Evolutionary conservation across 2,797 vertebrate species (phyloP), one percentile per base, ranked within the genome.

Genomic region (Nyctibius grandis): DNA sequence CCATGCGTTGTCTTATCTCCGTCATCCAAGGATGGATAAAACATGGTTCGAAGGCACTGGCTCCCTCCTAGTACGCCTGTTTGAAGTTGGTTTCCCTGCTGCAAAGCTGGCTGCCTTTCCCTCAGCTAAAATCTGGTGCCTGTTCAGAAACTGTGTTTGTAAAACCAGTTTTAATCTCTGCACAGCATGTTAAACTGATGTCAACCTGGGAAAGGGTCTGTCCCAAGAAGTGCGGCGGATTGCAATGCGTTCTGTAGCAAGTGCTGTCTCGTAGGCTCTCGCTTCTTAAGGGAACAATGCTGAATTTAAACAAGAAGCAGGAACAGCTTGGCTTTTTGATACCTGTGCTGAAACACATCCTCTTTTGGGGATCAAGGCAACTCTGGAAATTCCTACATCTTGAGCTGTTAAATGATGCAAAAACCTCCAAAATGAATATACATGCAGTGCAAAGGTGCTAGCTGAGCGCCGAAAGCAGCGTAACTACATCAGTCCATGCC

Each of bases 251-350:
- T 50, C 44, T 47, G 29, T 36, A 67, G 59, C 1, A 0, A 4
- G 1, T 13, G 29, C 68, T 42, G 11, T 29, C 18, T 6, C 59
- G 18, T 12, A 54, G 63, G 34, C 47, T 80, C 44, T 78, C 0
- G 0, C 44, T 83, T 87, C 72, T 91, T 80, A 60, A 44, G 45
- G 34, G 45, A 51, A 33, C 29, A 7, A 44, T 31, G 61, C 57
- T 57, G 67, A 89, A 82, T 74, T 86, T 67, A 56, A 75, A 54
- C 31, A 82, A 3, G 1, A 64, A 74, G 64, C 69, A 61, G 45
- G 57, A 89, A 31, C 63, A 80, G 72, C 59, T 82, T 89, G 59
- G 33, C 56, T 75, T 88, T 95, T 82, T 92, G 70, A 94, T 90
- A 59, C 56, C 56, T 60, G 2, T 0, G 3, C 57, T 77, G 69